phyloP scores from a whole-genome alignment of 2,113 vertebrate species.

The Crotophaga sulcirostris region DNA sequence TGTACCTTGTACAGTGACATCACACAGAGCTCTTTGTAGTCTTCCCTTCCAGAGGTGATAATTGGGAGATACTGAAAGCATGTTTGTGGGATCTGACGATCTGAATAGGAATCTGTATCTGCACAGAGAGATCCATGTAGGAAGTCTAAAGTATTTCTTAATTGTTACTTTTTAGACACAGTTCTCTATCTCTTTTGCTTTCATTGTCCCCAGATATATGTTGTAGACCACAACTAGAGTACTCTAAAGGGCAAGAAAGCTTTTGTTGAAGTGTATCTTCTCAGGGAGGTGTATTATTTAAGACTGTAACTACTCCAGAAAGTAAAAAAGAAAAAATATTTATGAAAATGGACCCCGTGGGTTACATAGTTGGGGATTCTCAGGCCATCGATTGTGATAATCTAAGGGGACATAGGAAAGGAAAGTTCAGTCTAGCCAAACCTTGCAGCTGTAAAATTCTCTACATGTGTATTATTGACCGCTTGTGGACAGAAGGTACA shows the following conservation, averaged over 20 bases:
- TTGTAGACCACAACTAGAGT: neutral
- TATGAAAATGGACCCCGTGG: neutral
- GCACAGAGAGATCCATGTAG: neutral
- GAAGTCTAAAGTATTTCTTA: neutral
- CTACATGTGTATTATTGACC: neutral
- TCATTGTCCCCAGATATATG: neutral
- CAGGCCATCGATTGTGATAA: neutral
- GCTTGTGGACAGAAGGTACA: neutral
- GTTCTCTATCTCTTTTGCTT: neutral
- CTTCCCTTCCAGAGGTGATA: neutral
- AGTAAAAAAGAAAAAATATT: neutral
- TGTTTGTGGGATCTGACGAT: neutral
- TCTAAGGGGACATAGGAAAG: neutral
- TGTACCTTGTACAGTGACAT: neutral
- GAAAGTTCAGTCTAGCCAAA: neutral
- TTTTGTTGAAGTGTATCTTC: neutral
- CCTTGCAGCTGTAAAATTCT: fast-evolving
- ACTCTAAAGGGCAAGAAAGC: neutral
- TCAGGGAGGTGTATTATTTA: neutral
- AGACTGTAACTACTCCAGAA: neutral
- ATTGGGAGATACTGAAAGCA: neutral
- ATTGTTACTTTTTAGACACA: constrained; percentile 11
- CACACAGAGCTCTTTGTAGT: neutral
- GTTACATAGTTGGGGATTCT: neutral
- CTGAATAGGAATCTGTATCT: neutral